Percentiles rank a stretch among this genome's conserved stretches.
Conservation (phyloP, 1,140 invertebrate genomes). For the Adelges cooleyi region DNA sequence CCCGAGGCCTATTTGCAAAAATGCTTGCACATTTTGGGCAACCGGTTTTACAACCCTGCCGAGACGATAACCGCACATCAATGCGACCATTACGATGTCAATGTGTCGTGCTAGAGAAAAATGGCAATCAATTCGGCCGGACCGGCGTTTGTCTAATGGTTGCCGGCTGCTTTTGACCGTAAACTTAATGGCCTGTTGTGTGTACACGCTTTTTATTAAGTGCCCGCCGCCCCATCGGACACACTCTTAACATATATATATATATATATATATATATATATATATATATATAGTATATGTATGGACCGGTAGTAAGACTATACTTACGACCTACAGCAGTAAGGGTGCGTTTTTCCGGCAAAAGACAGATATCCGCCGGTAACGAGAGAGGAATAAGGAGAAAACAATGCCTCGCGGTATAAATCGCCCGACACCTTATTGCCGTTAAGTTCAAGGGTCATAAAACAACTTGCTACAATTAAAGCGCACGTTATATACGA, state of each 20-base stretch:
- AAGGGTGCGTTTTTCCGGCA: neutral
- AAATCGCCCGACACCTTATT: conserved; percentile 27
- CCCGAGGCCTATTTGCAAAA: too few species aligned
- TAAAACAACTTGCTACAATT: conserved; percentile 15
- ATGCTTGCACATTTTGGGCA: neutral
- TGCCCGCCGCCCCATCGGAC: neutral
- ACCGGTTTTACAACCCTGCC: neutral
- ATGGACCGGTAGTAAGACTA: too few species aligned
- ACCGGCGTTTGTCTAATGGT: too few species aligned
- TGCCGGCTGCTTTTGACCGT: neutral
- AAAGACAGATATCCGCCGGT: conserved; percentile 1
- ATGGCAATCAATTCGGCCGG: conserved; percentile 5
- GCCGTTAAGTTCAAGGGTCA: conserved; percentile 17
- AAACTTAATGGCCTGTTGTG: conserved; percentile 9
- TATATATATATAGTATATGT: too few species aligned
- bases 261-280: too few species aligned
- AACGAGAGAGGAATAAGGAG: conserved; percentile 11
- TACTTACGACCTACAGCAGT: too few species aligned
- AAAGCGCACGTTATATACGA: neutral
- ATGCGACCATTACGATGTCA: neutral
- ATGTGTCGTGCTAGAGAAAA: neutral
- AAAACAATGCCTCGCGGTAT: conserved; percentile 14
- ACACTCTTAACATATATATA: too few species aligned
- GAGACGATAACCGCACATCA: neutral
- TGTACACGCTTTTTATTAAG: conserved; percentile 17